Evolutionary conservation across 2,888 invertebrate species (phyloP).

Genomic region (Phortica okadai): DNA sequence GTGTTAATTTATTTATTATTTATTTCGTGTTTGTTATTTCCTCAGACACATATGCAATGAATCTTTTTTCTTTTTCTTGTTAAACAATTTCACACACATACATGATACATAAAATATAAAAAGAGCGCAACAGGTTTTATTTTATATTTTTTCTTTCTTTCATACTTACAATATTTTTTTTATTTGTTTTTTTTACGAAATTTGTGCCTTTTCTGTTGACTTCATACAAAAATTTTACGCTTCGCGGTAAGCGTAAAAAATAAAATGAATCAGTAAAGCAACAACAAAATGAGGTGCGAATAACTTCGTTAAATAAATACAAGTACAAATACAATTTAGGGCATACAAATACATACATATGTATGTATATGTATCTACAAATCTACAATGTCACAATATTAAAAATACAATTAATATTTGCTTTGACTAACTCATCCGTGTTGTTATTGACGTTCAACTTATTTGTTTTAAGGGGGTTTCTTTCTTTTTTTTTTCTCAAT

Average conservation of each 20-base stretch:
- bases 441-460: not conserved
- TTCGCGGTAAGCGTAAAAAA: no score
- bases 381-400: no score
- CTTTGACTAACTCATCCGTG: not conserved
- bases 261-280: no score
- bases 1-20: no score
- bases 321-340: no score
- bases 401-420: slow-evolving; percentile 9
- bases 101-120: not conserved
- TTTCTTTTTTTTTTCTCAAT: not conserved
- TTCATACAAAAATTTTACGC: not conserved
- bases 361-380: no score
- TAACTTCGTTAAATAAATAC: no score
- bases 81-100: not conserved
- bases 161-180: not conserved
- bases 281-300: no score
- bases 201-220: slow-evolving; percentile 3
- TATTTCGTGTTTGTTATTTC: not conserved
- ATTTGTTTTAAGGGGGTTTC: not conserved
- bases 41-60: not conserved
- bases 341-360: no score
- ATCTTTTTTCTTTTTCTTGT: no score
- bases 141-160: slow-evolving; percentile 35
- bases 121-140: slow-evolving; percentile 59
- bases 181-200: not conserved